Evolutionary conservation across 1,140 invertebrate genomes (phyloP).

Genomic region (Trichonephila inaurata): DNA sequence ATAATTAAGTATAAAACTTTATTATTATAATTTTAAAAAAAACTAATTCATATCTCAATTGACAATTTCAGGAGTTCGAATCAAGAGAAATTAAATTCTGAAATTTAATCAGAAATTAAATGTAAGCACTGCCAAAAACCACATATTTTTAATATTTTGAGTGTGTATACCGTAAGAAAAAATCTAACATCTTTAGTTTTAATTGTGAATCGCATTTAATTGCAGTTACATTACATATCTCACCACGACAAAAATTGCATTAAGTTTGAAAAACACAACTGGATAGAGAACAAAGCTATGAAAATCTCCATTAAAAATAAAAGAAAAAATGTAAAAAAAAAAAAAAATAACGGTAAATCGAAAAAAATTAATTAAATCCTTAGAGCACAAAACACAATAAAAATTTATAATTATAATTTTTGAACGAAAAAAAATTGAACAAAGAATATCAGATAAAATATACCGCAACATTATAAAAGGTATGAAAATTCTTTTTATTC

Average conservation of each 20-base stretch:
- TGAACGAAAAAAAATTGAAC: not conserved
- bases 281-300: not conserved
- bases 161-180: too few relatives aligned
- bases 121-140: too few relatives aligned
- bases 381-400: not conserved
- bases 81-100: too few relatives aligned
- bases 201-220: too few relatives aligned
- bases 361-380: constrained; percentile 43
- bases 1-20: too few relatives aligned
- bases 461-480: not conserved
- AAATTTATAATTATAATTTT: not conserved
- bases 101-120: too few relatives aligned
- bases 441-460: constrained; percentile 27
- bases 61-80: too few relatives aligned
- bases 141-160: too few relatives aligned
- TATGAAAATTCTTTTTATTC: not conserved
- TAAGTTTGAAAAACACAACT: not conserved
- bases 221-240: not conserved
- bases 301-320: not conserved
- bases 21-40: too few relatives aligned
- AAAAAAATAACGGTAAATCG: too few relatives aligned
- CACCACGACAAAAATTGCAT: not conserved
- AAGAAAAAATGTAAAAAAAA: not conserved
- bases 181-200: too few relatives aligned
- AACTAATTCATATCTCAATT: too few relatives aligned